phyloP scores from a whole-genome alignment of 30 jellyfish, hydroid and myxozoan genomes.

The Turritopsis dohrnii region DNA sequence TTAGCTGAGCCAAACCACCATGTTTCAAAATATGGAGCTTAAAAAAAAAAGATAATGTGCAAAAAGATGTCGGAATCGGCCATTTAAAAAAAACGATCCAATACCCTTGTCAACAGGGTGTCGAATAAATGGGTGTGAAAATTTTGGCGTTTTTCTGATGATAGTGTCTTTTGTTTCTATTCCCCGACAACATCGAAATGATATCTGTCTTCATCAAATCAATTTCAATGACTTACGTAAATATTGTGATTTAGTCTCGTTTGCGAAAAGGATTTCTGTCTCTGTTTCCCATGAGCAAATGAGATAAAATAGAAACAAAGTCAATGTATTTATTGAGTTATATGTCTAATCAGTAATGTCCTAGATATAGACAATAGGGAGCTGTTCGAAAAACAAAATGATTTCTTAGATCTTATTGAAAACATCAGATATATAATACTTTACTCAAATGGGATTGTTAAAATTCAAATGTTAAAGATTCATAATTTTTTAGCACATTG shows the following conservation, averaged over 20 bases:
- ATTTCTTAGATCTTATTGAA: neutral
- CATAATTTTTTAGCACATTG: neutral
- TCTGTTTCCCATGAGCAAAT: neutral
- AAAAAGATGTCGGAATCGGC: neutral
- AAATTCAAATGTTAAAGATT: neutral
- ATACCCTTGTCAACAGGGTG: no score
- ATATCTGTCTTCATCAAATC: neutral
- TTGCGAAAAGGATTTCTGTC: neutral
- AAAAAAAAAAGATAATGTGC: no score
- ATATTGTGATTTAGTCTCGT: neutral
- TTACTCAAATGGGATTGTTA: no score
- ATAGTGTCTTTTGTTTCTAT: no score
- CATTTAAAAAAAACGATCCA: no score
- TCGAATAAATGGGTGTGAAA: neutral
- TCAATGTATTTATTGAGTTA: neutral
- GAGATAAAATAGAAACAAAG: neutral
- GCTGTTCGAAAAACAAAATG: neutral
- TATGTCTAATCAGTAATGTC: no score
- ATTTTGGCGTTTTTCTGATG: neutral
- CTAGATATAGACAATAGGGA: no score
- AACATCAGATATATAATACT: neutral
- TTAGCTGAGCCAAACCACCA: no score
- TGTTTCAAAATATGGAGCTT: neutral
- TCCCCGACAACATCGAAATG: neutral
- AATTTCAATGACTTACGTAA: neutral